A percentile compares a stretch with the other conserved stretches of the same genome.
Conservation (phyloP, 1,140 invertebrate genomes). For the Laupala kohalensis region DNA sequence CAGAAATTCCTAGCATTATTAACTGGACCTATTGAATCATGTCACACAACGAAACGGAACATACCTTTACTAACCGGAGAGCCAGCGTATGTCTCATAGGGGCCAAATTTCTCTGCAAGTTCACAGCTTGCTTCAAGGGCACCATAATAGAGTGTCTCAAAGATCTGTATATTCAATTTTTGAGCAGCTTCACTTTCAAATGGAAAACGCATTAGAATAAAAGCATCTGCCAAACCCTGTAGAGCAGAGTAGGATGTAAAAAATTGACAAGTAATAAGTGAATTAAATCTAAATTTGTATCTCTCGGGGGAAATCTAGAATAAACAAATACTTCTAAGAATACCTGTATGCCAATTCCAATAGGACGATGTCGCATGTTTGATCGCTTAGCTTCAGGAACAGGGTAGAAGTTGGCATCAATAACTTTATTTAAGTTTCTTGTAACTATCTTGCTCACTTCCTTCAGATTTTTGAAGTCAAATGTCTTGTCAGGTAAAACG, state of each 20-base stretch:
- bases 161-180: slow-evolving; percentile 87
- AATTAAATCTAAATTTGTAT: too few relatives aligned
- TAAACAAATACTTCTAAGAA: background rate
- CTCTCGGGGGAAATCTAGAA: too few relatives aligned
- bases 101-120: slow-evolving; percentile 70
- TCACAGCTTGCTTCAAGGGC: slow-evolving; percentile 94
- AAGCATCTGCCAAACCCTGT: slow-evolving; percentile 89
- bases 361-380: slow-evolving; percentile 87
- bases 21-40: too few relatives aligned
- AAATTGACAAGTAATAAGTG: too few relatives aligned
- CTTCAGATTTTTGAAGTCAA: slow-evolving; percentile 82
- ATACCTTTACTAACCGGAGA: slow-evolving; percentile 86
- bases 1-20: too few relatives aligned
- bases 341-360: slow-evolving; percentile 78
- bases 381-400: slow-evolving; percentile 70
- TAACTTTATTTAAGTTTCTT: slow-evolving; percentile 92
- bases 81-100: slow-evolving; percentile 85
- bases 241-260: too few relatives aligned
- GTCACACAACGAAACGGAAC: slow-evolving; percentile 21
- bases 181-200: slow-evolving; percentile 80
- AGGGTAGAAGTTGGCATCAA: slow-evolving; percentile 95
- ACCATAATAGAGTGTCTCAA: slow-evolving; percentile 97
- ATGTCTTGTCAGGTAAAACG: slow-evolving; percentile 61
- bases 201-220: slow-evolving; percentile 86
- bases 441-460: slow-evolving; percentile 81